Conservation (phyloP, 2,888 invertebrate genomes). For the Cacoxenus indagator region DNA sequence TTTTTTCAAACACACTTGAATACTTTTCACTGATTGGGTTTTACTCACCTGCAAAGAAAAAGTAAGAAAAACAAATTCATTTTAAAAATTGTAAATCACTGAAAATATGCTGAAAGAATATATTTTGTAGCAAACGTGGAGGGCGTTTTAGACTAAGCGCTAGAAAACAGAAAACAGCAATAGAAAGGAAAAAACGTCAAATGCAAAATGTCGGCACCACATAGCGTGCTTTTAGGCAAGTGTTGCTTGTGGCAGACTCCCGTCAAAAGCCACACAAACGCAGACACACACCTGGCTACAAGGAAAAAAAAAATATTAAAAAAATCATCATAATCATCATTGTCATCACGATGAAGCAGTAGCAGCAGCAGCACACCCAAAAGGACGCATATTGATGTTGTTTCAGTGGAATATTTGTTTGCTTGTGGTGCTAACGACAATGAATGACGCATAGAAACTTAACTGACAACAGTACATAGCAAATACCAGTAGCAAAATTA, state of each 20-base stretch:
- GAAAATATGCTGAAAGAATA: neutral
- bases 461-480: no score
- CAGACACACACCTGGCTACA: slow-evolving; percentile 28
- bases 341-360: neutral
- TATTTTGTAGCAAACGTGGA: neutral
- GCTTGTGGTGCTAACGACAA: neutral
- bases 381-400: no score
- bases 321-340: neutral
- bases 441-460: no score
- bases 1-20: neutral
- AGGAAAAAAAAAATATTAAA: neutral
- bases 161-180: neutral
- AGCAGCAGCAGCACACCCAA: no score
- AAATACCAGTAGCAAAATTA: no score
- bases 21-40: slow-evolving; percentile 30
- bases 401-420: no score
- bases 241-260: neutral
- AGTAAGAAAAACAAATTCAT: slow-evolving; percentile 22
- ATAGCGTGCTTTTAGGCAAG: neutral
- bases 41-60: slow-evolving; percentile 55
- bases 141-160: neutral
- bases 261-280: neutral
- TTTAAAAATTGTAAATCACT: neutral
- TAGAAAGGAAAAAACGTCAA: neutral
- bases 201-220: neutral